phyloP scores from a whole-genome alignment of 1,140 invertebrate species.

The Tenebrio molitor region DNA sequence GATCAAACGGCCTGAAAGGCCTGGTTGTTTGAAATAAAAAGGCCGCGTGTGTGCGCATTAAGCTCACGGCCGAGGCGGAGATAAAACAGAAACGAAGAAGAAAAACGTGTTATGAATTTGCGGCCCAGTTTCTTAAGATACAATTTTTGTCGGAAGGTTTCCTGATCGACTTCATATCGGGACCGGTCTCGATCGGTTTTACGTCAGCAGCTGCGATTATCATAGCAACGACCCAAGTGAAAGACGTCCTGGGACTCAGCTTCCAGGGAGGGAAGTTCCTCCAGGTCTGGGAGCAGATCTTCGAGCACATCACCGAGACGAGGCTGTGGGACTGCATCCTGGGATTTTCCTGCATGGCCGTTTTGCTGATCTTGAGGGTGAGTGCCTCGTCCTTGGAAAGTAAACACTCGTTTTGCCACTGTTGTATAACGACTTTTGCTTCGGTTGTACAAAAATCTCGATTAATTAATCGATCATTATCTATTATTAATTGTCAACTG shows the following conservation, averaged over 20 bases:
- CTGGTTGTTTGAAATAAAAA: too few species aligned
- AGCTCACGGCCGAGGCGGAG: too few species aligned
- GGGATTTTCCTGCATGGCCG: constrained; percentile 76
- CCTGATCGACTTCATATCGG: constrained; percentile 91
- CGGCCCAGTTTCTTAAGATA: too few species aligned
- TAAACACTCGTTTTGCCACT: too few species aligned
- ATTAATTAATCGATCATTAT: too few species aligned
- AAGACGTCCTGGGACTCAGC: constrained; percentile 81
- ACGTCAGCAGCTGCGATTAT: constrained; percentile 92
- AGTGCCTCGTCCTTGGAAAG: too few species aligned
- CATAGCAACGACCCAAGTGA: constrained; percentile 88
- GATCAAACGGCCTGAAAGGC: background rate
- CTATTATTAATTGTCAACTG: too few species aligned
- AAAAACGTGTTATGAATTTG: too few species aligned
- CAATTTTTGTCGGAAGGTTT: constrained; percentile 76
- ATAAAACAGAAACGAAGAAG: too few species aligned
- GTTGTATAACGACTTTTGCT: too few species aligned
- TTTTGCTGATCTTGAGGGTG: constrained; percentile 78
- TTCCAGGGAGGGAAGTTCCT: constrained; percentile 77
- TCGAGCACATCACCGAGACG: constrained; percentile 77
- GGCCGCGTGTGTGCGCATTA: too few species aligned
- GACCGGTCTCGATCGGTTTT: constrained; percentile 92
- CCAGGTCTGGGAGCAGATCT: constrained; percentile 73
- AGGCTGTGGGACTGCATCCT: constrained; percentile 77
- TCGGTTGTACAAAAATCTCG: too few species aligned